Evolutionary conservation across 2,113 vertebrate genomes (phyloP).

Genomic region (Antennarius striatus): DNA sequence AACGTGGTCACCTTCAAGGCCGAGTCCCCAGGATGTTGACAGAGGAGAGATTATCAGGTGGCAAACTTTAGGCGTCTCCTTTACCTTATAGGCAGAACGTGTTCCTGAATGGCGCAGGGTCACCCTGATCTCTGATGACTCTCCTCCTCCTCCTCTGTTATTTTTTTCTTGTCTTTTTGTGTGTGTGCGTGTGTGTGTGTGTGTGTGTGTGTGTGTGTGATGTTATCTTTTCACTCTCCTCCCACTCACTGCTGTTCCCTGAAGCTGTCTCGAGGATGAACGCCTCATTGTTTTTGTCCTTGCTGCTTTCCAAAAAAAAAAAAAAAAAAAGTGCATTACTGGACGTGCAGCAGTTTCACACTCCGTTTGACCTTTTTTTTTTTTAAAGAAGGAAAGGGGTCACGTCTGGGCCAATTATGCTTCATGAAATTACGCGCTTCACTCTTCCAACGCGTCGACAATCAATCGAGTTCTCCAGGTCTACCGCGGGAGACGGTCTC

Average conservation of each 20-base stretch:
- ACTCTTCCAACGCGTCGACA: constrained; percentile 7
- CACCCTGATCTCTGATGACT: constrained; percentile 77
- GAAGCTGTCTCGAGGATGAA: constrained; percentile 77
- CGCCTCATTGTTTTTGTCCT: constrained; percentile 79
- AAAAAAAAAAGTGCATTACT: constrained; percentile 50
- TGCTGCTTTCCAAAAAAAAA: constrained; percentile 63
- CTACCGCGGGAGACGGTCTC: neutral
- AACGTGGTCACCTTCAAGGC: constrained; percentile 53
- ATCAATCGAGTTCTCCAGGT: constrained; percentile 1
- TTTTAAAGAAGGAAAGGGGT: constrained; percentile 10
- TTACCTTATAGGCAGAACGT: constrained; percentile 69
- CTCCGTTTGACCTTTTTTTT: constrained; percentile 54
- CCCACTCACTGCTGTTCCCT: constrained; percentile 76
- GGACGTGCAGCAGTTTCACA: constrained; percentile 53
- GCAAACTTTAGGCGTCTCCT: constrained; percentile 63
- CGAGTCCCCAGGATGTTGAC: constrained; percentile 48
- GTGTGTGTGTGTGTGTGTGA: no score
- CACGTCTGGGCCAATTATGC: constrained; percentile 45
- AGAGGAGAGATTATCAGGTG: constrained; percentile 58
- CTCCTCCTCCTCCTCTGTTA: constrained; percentile 62
- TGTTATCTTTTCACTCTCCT: constrained; percentile 79
- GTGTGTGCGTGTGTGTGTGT: no score
- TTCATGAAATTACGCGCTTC: constrained; percentile 27
- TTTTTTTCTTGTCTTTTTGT: constrained; percentile 49
- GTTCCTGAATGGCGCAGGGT: constrained; percentile 72